phyloP scores from a whole-genome alignment of 2,797 vertebrate species.

The Falco biarmicus region DNA sequence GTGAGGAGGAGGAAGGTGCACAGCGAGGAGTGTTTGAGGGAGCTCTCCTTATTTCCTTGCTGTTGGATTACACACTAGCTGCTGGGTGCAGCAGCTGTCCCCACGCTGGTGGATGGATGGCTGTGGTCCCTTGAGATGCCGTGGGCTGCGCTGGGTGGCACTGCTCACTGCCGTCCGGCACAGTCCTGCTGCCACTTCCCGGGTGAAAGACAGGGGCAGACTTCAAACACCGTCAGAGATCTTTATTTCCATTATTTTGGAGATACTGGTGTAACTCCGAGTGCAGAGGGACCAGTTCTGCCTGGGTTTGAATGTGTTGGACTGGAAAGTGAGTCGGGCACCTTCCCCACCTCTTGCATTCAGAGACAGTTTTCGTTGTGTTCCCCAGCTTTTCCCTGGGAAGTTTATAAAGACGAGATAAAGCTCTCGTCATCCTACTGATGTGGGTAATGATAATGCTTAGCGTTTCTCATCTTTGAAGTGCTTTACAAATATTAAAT shows the following conservation, averaged over 20 bases:
- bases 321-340: rapidly evolving
- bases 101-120: not conserved
- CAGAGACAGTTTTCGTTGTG: rapidly evolving
- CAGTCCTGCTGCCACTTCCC: not conserved
- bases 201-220: not conserved
- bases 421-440: not conserved
- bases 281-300: not conserved
- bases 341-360: not conserved
- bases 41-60: not conserved
- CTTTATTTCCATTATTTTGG: not conserved
- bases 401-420: not conserved
- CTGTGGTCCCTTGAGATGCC: not conserved
- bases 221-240: not conserved
- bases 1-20: not conserved
- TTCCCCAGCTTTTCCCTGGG: not conserved
- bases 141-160: not conserved
- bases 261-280: not conserved
- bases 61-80: not conserved
- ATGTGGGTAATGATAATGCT: not conserved
- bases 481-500: conserved; percentile 49
- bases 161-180: not conserved
- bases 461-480: conserved; percentile 1
- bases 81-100: not conserved
- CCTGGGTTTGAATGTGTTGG: not conserved
- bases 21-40: not conserved